phyloP scores from a whole-genome alignment of 2,888 invertebrate species.

The Drosophila rubida region DNA sequence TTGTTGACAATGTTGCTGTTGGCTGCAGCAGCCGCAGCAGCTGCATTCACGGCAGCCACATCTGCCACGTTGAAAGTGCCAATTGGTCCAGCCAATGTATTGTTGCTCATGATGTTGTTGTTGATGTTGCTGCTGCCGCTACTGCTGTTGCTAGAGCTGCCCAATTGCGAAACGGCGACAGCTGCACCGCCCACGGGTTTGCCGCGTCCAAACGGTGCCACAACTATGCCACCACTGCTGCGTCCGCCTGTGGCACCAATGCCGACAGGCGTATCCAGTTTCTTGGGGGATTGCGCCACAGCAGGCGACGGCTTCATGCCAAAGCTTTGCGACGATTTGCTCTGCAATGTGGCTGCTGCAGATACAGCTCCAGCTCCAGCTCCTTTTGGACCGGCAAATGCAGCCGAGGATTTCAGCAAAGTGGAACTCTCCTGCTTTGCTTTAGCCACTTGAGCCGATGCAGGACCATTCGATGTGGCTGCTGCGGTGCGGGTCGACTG shows the following conservation, averaged over 20 bases:
- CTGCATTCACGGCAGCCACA: conserved; percentile 81
- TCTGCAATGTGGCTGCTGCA: conserved; percentile 5
- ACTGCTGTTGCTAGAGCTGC: conserved; percentile 46
- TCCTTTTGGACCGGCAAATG: conserved; percentile 40
- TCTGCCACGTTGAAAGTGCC: conserved; percentile 84
- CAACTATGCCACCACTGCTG: conserved; percentile 74
- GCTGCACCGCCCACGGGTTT: conserved; percentile 68
- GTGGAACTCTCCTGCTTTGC: conserved; percentile 45
- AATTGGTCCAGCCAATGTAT: conserved; percentile 83
- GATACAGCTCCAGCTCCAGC: conserved; percentile 8
- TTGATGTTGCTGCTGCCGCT: conserved; percentile 28
- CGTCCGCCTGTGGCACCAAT: conserved; percentile 47
- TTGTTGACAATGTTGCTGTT: conserved; percentile 13
- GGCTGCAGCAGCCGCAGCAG: conserved; percentile 64
- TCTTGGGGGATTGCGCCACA: conserved; percentile 84
- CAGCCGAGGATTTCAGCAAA: conserved; percentile 37
- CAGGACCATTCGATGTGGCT: conserved; percentile 40
- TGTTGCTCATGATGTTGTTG: conserved; percentile 62
- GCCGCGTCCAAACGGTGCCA: conserved; percentile 80
- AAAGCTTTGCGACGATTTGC: conserved; percentile 77
- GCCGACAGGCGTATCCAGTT: conserved; percentile 53
- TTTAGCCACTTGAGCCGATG: conserved; percentile 26
- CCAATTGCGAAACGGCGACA: conserved; percentile 59
- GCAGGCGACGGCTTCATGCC: conserved; percentile 85
- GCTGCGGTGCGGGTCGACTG: conserved; percentile 21